These are phyloP conservation scores for Holothuria scabra DNA, from an alignment of 53 echinoderm and acorn worm genomes.

Conservation along the genomic window DNA sequence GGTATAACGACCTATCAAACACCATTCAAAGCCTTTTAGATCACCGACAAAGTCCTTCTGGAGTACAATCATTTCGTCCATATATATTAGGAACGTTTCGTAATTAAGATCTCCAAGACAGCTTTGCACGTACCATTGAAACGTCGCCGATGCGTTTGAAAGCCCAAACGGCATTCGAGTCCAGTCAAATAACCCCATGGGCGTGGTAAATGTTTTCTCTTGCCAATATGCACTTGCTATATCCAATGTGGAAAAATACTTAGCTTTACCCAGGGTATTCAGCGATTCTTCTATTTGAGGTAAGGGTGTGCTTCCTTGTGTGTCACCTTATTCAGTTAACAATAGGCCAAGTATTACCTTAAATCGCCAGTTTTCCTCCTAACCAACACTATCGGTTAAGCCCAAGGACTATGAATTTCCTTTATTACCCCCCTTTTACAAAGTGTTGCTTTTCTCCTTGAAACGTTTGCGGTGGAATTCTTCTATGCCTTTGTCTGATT, in stretches of 20 bases:
- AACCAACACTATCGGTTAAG: conserved; percentile 52
- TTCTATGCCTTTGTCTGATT: conserved; percentile 31
- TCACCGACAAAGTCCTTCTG: conserved; percentile 52
- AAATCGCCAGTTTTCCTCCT: conserved; percentile 45
- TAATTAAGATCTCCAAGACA: conserved; percentile 55
- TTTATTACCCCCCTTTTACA: conserved; percentile 23
- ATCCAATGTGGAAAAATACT: conserved; percentile 56
- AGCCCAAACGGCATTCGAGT: conserved; percentile 50
- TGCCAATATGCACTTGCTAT: conserved; percentile 56
- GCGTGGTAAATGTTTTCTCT: conserved; percentile 48
- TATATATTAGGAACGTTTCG: conserved; percentile 43
- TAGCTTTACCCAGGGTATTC: conserved; percentile 50
- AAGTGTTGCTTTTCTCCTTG: conserved; percentile 39
- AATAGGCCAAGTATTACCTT: conserved; percentile 45
- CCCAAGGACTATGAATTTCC: conserved; percentile 59
- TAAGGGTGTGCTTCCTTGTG: conserved; percentile 51
- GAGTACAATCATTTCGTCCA: conserved; percentile 66
- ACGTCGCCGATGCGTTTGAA: conserved; percentile 54
- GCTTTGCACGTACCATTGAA: conserved; percentile 55
- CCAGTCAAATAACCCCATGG: conserved; percentile 55
- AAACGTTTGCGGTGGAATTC: conserved; percentile 38
- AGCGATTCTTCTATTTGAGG: conserved; percentile 61
- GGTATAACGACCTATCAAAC: conserved; percentile 41
- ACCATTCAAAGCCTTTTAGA: conserved; percentile 50
- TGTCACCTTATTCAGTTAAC: conserved; percentile 52